Percentiles rank a stretch among this genome's conserved stretches.
These are phyloP conservation scores for Corydoras maculifer DNA, from an alignment of 2,113 vertebrate species.

Conservation along the genomic window DNA sequence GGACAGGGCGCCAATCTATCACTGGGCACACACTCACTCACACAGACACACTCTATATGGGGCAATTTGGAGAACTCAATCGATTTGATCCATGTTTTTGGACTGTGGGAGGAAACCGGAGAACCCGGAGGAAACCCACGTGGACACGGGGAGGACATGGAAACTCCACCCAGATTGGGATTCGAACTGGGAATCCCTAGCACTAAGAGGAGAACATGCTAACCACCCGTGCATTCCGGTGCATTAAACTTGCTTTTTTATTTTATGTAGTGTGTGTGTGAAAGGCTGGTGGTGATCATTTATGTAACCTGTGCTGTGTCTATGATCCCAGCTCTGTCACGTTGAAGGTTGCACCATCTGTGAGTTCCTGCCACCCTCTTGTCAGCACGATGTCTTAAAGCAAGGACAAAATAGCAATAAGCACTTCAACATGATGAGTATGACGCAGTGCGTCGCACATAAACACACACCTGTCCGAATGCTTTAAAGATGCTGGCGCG, in stretches of 20 bases:
- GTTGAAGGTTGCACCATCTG: slow-evolving; percentile 56
- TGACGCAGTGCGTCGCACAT: slow-evolving; percentile 30
- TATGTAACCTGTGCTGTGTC: slow-evolving; percentile 47
- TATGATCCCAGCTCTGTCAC: slow-evolving; percentile 45
- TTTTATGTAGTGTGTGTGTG: background rate
- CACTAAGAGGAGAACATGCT: too few relatives aligned
- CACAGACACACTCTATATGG: too few relatives aligned
- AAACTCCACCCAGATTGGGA: too few relatives aligned
- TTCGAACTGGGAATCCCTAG: too few relatives aligned
- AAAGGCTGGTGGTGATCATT: slow-evolving; percentile 34
- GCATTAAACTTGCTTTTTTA: background rate
- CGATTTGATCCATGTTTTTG: too few relatives aligned
- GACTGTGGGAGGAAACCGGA: too few relatives aligned
- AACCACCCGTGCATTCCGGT: too few relatives aligned
- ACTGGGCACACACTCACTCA: too few relatives aligned
- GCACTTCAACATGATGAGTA: slow-evolving; percentile 41
- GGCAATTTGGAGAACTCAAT: too few relatives aligned
- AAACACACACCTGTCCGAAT: slow-evolving; percentile 21
- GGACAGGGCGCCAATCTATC: too few relatives aligned
- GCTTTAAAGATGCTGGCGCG: slow-evolving; percentile 44
- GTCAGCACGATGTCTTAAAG: slow-evolving; percentile 52
- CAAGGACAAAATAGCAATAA: slow-evolving; percentile 55
- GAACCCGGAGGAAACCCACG: too few relatives aligned
- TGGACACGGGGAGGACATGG: too few relatives aligned
- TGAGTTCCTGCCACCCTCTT: slow-evolving; percentile 21